Evolutionary conservation across 2,797 vertebrate genomes (phyloP).

Genomic region (Oreochromis mossambicus): DNA sequence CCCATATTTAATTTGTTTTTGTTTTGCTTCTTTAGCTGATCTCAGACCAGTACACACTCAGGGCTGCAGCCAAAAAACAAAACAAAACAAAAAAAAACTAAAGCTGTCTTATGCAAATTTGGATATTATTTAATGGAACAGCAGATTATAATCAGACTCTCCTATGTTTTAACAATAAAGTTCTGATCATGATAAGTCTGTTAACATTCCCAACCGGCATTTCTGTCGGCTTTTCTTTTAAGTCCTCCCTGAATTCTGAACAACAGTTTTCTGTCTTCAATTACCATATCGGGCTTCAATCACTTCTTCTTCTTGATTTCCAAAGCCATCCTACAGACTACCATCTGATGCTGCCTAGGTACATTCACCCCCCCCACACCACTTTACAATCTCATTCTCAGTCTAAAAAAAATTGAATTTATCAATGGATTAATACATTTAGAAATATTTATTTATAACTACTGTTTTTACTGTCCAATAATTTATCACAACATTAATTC

Average conservation of each 20-base stretch:
- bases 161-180: rapidly evolving
- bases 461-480: neutral
- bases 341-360: too few relatives aligned
- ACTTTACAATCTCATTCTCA: too few relatives aligned
- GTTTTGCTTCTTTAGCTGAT: neutral
- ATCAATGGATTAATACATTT: neutral
- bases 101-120: rapidly evolving
- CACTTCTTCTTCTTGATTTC: too few relatives aligned
- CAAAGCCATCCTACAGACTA: too few relatives aligned
- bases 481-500: neutral
- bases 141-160: neutral
- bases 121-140: neutral
- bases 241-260: too few relatives aligned
- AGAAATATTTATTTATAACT: neutral
- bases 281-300: too few relatives aligned
- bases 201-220: too few relatives aligned
- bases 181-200: too few relatives aligned
- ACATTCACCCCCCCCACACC: too few relatives aligned
- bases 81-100: rapidly evolving
- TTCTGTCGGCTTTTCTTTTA: too few relatives aligned
- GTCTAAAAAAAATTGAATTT: neutral
- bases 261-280: too few relatives aligned
- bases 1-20: neutral
- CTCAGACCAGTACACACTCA: neutral
- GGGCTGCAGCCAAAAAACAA: rapidly evolving